Base-by-base conservation (phyloP, 2,888 invertebrate genomes). In the Latrodectus hesperus region DNA sequence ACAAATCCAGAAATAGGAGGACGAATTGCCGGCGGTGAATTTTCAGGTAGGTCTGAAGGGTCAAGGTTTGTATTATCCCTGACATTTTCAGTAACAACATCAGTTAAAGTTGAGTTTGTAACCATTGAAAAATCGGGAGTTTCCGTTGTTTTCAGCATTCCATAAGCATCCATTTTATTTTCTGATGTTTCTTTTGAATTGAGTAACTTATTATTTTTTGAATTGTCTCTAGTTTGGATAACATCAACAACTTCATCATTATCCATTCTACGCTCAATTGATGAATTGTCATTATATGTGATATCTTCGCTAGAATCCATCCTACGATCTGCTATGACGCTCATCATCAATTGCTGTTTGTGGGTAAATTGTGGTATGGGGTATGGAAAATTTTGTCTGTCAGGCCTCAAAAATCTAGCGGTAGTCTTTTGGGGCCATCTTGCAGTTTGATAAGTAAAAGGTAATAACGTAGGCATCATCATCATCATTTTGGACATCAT, bases 401-500 rank as follows among this genome's bases (percentile, higher is more conserved):
- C 68, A 6, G 74, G 74, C 26, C 22, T 78, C 9, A 83, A 11
- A 26, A 60, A 51, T 22, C 87, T 55, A 4, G 78, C 78, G 0
- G 82, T 77, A 14, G 79, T 55, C 49, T 78, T 88, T 16, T 68
- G 78, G 9, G 87, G 82, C 83, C 87, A 82, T 17, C 77, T 73
- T 12, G 87, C 87, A 9, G 87, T 83, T 11, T 88, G 82, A 55
- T 86, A 86, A 16, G 86, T 86, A 11, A 53, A 65, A 3, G 86
- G 86, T 17, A 86, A 60, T 5, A 86, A 53, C 2, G 86, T 86
- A 17, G 86, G 80, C 86, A 86, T 86, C 77, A 81, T 81, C 86
- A 86, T 86, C 86, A 86, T 86, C 80, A 80, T 86, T 16, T 76
- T 86, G 64, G 70, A 80, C 76, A 80, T 86, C 86, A 81, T 86